These are phyloP conservation scores for Mormyrus lacerda DNA, from an alignment of 2,113 vertebrate species.

Conservation along the genomic window DNA sequence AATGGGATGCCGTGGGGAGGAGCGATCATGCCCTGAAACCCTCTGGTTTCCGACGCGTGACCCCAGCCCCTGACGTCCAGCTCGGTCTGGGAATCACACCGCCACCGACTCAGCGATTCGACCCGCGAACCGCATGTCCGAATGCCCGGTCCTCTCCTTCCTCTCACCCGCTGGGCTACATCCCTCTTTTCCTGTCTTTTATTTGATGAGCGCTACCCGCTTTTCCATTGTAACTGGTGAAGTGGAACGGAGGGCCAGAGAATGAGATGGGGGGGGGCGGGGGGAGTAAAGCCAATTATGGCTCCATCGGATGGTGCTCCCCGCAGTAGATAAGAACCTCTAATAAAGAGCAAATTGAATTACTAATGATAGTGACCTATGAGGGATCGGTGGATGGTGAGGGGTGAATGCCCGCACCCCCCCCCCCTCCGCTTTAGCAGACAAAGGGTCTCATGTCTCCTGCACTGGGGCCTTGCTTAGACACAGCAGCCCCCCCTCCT, in stretches of 20 bases:
- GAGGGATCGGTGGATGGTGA: conserved; percentile 51
- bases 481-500: background rate
- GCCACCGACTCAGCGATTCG: background rate
- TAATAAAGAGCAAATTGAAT: conserved; percentile 99
- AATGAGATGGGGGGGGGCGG: background rate
- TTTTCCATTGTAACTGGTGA: conserved; percentile 1
- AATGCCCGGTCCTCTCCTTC: background rate
- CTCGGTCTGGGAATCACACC: background rate
- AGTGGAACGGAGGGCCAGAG: conserved; percentile 5
- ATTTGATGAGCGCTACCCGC: background rate
- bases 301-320: conserved; percentile 50
- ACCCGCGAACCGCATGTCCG: conserved; percentile 58
- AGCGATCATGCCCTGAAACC: conserved; percentile 61
- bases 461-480: background rate
- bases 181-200: background rate
- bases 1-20: conserved; percentile 60
- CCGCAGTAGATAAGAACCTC: conserved; percentile 80
- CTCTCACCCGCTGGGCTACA: background rate
- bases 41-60: background rate
- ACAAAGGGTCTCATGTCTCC: background rate
- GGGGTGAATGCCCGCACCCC: background rate
- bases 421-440: background rate
- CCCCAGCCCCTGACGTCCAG: conserved; percentile 20
- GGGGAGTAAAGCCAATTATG: background rate
- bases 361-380: conserved; percentile 86